Conservation (phyloP, 2,113 vertebrate genomes). For the Bubo bubo region DNA sequence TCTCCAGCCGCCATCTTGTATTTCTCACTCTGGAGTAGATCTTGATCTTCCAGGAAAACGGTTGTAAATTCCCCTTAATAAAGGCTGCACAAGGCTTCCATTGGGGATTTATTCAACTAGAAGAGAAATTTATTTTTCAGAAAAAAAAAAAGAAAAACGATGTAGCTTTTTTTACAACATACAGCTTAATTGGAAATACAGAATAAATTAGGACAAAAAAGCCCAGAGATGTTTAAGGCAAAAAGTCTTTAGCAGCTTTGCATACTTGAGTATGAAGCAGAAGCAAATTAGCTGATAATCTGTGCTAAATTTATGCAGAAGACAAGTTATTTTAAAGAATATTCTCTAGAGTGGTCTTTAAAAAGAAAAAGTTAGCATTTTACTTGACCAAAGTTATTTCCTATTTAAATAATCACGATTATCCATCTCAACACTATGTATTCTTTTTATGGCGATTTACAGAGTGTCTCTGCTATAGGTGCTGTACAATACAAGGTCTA, state of each 20-base stretch:
- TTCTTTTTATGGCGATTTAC: not conserved
- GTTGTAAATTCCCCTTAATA: not conserved
- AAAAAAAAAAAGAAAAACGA: not conserved
- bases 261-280: slow-evolving; percentile 34
- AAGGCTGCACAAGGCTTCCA: not conserved
- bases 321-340: not conserved
- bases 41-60: not conserved
- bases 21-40: not conserved
- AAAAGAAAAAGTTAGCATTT: not conserved
- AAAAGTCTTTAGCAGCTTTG: slow-evolving; percentile 56
- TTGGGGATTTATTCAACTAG: not conserved
- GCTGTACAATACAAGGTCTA: not conserved
- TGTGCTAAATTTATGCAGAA: slow-evolving; percentile 24
- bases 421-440: not conserved
- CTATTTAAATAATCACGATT: not conserved
- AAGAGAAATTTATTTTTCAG: not conserved
- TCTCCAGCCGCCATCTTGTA: not conserved
- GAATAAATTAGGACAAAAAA: slow-evolving; percentile 55
- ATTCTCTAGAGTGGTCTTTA: not conserved
- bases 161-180: not conserved
- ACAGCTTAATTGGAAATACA: slow-evolving; percentile 33
- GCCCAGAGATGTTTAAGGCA: slow-evolving; percentile 49
- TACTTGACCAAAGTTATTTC: not conserved
- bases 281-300: slow-evolving; percentile 51
- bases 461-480: not conserved